Base-by-base conservation (phyloP, 2,888 invertebrate species). In the Hipparchia sbordonii region DNA sequence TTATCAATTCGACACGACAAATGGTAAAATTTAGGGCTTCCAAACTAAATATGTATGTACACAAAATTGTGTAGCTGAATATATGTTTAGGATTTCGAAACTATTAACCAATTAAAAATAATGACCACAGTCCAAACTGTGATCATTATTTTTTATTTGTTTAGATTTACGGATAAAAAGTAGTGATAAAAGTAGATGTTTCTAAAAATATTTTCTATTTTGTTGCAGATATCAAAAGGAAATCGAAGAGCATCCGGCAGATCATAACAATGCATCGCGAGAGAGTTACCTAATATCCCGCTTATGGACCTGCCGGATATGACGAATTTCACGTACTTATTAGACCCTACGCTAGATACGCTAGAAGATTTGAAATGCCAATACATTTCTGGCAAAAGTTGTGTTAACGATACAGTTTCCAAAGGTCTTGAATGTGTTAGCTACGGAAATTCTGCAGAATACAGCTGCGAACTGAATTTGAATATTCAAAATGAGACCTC, bases 401-500 rank as follows among this genome's bases (percentile, higher is more conserved):
- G 91, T 71, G 84, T 86, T 46, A 83, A 85, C 72, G 77, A 80
- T 60, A 76, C 80, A 2, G 71, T 79, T 59, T 78, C 77, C 62
- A 54, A 85, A 8, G 92, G 92, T 6, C 83, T 92, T 39, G 85
- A 89, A 74, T 92, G 92, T 68, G 74, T 80, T 12, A 76, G 74
- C 13, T 82, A 85, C 60, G 81, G 80, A 9, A 80, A 73, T 52
- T 74, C 79, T 48, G 70, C 84, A 12, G 83, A 87, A 13, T 92
- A 85, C 75, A 84, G 78, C 70, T 94, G 94, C 67, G 80, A 87
- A 67, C 75, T 94, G 1, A 89, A 93, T 77, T 85, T 91, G 62
- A 93, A 93, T 72, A 81, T 87, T 8, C 92, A 93, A 79, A 94
- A 94, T 90, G 94, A 93, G 79, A 93, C 94, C 1, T 85, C 91